Percentiles rank a stretch among this genome's conserved stretches.
Evolutionary conservation across 2,888 invertebrate species (phyloP).

Genomic region (Luffia ferchaultella): DNA sequence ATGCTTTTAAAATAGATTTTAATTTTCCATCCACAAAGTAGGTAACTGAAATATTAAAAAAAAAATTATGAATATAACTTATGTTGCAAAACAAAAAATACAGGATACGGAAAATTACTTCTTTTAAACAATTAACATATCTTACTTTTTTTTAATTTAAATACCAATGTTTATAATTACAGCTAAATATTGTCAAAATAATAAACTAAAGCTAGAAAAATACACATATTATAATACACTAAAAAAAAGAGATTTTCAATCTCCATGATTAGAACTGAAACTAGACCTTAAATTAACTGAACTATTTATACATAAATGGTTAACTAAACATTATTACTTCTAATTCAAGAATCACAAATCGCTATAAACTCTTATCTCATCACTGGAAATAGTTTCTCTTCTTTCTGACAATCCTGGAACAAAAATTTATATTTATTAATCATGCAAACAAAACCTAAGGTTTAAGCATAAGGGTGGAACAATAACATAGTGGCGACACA

Average conservation of each 20-base stretch:
- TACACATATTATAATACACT: background rate
- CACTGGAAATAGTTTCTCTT: slow-evolving; percentile 49
- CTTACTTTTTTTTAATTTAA: background rate
- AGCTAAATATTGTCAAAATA: background rate
- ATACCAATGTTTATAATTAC: background rate
- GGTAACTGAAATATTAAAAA: background rate
- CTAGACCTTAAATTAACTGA: slow-evolving; percentile 1
- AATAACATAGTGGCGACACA: too few relatives aligned
- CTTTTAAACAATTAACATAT: background rate
- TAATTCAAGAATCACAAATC: background rate
- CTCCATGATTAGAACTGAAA: slow-evolving; percentile 9
- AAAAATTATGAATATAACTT: background rate
- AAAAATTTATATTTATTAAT: slow-evolving; percentile 10
- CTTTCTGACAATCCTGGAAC: slow-evolving; percentile 43
- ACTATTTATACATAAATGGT: slow-evolving; percentile 23
- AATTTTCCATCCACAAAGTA: background rate
- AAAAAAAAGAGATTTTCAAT: background rate
- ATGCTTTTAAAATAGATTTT: background rate
- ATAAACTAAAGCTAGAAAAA: background rate
- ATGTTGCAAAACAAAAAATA: too few relatives aligned
- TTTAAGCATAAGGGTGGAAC: too few relatives aligned
- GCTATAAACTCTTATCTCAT: background rate
- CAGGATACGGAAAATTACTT: background rate
- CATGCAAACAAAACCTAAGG: too few relatives aligned
- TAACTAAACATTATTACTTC: slow-evolving; percentile 19